These are phyloP conservation scores for Plagodis dolabraria DNA, from an alignment of 2,888 invertebrate species.

Conservation along the genomic window DNA sequence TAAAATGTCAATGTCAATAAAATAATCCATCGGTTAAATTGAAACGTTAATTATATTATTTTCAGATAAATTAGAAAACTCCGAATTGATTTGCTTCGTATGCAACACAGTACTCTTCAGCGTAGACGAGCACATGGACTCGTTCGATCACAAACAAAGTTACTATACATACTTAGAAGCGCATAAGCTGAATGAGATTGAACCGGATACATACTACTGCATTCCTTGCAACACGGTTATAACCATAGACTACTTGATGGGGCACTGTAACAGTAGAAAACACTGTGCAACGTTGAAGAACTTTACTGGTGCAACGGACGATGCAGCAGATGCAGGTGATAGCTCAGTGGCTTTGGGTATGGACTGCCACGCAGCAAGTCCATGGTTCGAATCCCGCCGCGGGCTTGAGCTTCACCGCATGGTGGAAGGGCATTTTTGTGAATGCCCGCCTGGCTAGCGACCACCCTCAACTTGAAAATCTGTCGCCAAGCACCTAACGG, in stretches of 20 bases:
- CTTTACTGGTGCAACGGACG: background rate
- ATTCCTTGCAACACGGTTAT: slow-evolving; percentile 29
- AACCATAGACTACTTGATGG: slow-evolving; percentile 23
- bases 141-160: slow-evolving; percentile 25
- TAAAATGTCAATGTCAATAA: no score
- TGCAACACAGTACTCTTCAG: slow-evolving; percentile 21
- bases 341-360: no score
- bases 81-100: slow-evolving; percentile 29
- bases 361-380: no score
- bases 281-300: slow-evolving; percentile 10
- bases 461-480: no score
- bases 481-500: no score
- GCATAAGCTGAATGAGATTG: slow-evolving; percentile 30
- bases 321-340: no score
- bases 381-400: no score
- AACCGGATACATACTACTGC: slow-evolving; percentile 27
- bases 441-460: no score
- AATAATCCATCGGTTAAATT: no score
- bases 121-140: slow-evolving; percentile 19
- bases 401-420: no score
- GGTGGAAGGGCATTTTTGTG: no score
- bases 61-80: background rate
- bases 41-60: no score
- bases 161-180: slow-evolving; percentile 27
- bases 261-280: slow-evolving; percentile 25